These are phyloP conservation scores for Spilogale gracilis DNA, from an alignment of 2,113 vertebrate species.

Conservation along the genomic window DNA sequence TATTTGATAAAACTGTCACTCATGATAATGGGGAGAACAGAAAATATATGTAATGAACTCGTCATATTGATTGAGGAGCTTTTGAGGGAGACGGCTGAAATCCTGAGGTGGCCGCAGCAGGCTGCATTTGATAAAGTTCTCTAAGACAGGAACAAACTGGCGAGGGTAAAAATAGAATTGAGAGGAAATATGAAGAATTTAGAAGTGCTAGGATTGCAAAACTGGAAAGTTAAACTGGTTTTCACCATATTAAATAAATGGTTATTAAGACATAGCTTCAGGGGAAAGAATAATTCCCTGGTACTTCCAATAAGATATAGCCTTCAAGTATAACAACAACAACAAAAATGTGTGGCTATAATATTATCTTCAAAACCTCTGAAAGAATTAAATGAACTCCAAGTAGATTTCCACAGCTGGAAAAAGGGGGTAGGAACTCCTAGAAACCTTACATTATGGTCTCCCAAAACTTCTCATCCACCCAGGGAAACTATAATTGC, in stretches of 20 bases:
- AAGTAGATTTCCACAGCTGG: neutral
- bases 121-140: neutral
- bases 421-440: neutral
- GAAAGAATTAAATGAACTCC: conserved; percentile 2
- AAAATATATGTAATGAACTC: conserved; percentile 14
- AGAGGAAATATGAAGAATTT: neutral
- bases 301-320: neutral
- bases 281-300: neutral
- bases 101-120: neutral
- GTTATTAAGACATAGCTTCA: conserved; percentile 12
- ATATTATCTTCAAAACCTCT: neutral
- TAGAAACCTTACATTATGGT: neutral
- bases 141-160: neutral
- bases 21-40: neutral
- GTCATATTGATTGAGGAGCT: conserved; percentile 4
- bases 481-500: neutral
- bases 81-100: neutral
- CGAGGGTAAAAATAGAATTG: conserved; percentile 39
- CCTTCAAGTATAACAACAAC: conserved; percentile 1
- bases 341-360: neutral
- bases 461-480: neutral
- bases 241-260: conserved; percentile 6
- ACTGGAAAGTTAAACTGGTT: conserved; percentile 2
- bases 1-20: conserved; percentile 51
- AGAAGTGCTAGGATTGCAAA: neutral